Evolutionary conservation across 1,140 invertebrate genomes (phyloP), one percentile per base, ranked within the genome.

Genomic region (Dendrolimus punctatus): DNA sequence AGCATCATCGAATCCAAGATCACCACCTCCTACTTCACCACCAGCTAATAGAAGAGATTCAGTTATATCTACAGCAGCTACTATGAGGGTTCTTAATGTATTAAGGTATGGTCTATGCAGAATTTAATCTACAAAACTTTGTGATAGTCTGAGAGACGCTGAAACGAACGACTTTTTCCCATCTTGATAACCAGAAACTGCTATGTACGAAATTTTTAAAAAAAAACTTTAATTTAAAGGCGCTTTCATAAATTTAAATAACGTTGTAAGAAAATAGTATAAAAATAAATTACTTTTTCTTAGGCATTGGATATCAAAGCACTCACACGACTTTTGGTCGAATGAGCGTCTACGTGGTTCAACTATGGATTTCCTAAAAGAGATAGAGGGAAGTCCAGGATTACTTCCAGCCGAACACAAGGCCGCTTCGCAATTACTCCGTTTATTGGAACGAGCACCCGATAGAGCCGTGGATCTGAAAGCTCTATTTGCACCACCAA

Each of bases 61-160:
- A 8, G 93, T 97, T 5, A 95, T 97, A 68, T 96, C 94, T 39
- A 96, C 95, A 4, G 96, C 96, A 36, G 95, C 95, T 37, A 98
- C 96, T 0, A 98, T 98, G 95, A 83, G 96, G 63, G 96, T 98
- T 0, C 87, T 98, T 0, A 97, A 96, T 80, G 95, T 98, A 2
- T 85, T 98, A 8, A 91, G 95, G 82, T 82, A 46, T 48, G 49
- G 43, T 41, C 7, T 39, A 10, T 6, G 23, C 23, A 23, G 23
- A 23, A 23, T 23, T 23, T 23, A 23, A 2, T 23, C 23, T 23
- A 23, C 1, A 23, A 23, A 23, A 23, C 23, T 23, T 23, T 23
- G 1, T 23, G 3, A 23, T 23, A 23, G 23, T 2, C 23, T 23
- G 3, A 23, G 23, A 23, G 23, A 23, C 23, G 23, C 23, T 23